Base-by-base conservation (phyloP, 1,140 invertebrate genomes). In the Drosophila oshimai region DNA sequence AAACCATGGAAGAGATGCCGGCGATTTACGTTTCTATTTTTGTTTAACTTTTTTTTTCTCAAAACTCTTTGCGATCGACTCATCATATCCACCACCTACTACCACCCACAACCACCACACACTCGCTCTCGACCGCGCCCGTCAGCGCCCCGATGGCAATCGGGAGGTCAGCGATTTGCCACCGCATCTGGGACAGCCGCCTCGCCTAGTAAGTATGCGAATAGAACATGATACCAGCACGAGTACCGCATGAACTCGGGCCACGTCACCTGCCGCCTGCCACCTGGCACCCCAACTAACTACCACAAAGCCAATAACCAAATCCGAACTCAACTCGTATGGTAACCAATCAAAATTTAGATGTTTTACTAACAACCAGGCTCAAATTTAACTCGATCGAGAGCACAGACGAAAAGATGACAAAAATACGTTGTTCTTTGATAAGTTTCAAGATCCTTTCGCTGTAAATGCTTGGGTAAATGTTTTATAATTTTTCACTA, bases 121-220 rank as follows among this genome's bases (percentile, higher is more conserved):
- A 47, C 46, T 51, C 65, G 36, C 50, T 72, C 42, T 76, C 29
- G 41, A 51, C 34, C 31, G 71, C 60, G 49, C 15, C 50, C 41
- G 47, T 54, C 58, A 86, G 81, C 77, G 81, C 62, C 44, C 72
- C 55, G 83, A 87, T 89, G 89, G 89, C 74, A 77, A 89, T 89
- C 81, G 84, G 71, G 89, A 90, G 36, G 89, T 86, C 64, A 86
- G 74, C 70, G 89, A 90, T 76, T 44, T 81, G 80, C 84, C 89
- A 78, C 76, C 89, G 55, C 86, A 81, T 57, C 60, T 88, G 75
- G 88, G 88, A 81, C 88, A 89, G 36, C 44, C 65, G 41, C 89
- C 74, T 71, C 83, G 84, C 65, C 74, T 86, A 65, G 89, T 90
- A 90, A 90, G 89, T 90, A 90, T 73, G 18, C 44, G 47, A 61